phyloP scores from a whole-genome alignment of 2,797 vertebrate genomes.

The Diplodus puntazzo region DNA sequence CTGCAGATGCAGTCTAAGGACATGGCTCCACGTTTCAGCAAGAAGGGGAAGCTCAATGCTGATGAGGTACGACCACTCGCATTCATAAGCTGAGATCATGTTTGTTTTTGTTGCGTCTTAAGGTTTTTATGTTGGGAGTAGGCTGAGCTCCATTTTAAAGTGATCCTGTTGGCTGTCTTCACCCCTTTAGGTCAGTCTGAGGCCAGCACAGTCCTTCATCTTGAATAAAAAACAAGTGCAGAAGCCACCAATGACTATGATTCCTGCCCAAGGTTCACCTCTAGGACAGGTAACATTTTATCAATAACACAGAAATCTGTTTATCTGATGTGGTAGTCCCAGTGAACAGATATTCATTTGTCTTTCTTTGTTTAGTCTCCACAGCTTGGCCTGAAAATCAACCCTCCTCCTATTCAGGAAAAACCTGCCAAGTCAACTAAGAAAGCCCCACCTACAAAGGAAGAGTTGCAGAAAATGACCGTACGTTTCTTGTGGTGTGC shows the following conservation, averaged over 20 bases:
- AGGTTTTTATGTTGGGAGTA: background rate
- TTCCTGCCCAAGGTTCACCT: conserved; percentile 92
- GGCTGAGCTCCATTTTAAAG: background rate
- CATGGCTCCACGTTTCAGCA: conserved; percentile 95
- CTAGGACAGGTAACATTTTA: conserved; percentile 91
- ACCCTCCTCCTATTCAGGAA: conserved; percentile 98
- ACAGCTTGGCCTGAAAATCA: conserved; percentile 98
- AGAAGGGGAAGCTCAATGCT: conserved; percentile 98
- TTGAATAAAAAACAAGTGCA: conserved; percentile 98
- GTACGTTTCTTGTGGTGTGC: conserved; percentile 79
- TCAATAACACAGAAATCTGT: background rate
- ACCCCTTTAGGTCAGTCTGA: conserved; percentile 93
- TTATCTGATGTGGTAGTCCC: background rate
- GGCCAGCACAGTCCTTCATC: conserved; percentile 97
- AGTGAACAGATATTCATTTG: background rate
- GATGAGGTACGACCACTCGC: conserved; percentile 89
- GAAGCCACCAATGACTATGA: conserved; percentile 96
- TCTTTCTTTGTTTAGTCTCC: conserved; percentile 78
- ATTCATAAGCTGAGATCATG: background rate
- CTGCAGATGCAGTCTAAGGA: conserved; percentile 97
- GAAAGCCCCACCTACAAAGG: conserved; percentile 95
- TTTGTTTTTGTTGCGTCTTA: background rate
- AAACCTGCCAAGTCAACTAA: conserved; percentile 96
- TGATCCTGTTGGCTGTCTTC: background rate
- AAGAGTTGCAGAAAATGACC: conserved; percentile 95